Evolutionary conservation across 2,888 invertebrate genomes (phyloP).

Genomic region (Colletes collaris): DNA sequence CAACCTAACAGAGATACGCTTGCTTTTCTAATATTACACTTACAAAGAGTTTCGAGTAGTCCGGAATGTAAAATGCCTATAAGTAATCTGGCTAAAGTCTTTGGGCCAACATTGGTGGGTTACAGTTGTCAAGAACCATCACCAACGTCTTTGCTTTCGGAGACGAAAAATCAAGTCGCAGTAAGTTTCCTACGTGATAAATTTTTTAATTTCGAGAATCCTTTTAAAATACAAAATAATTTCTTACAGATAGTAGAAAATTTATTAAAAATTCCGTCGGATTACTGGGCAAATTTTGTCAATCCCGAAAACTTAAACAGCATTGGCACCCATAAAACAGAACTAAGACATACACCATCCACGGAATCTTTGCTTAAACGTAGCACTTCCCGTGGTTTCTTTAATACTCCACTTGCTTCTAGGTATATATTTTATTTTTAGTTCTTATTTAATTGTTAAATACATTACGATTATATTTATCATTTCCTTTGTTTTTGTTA

Average conservation of each 20-base stretch:
- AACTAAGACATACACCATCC: conserved; percentile 80
- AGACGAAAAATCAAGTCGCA: conserved; percentile 90
- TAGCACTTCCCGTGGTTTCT: conserved; percentile 78
- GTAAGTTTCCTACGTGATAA: conserved; percentile 82
- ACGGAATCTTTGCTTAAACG: conserved; percentile 81
- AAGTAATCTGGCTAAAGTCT: conserved; percentile 94
- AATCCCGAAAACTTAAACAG: conserved; percentile 82
- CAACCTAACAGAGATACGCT: conserved; percentile 97
- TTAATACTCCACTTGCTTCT: conserved; percentile 79
- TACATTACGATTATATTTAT: not conserved
- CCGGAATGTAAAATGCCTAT: conserved; percentile 96
- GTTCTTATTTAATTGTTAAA: not conserved
- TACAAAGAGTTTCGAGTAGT: conserved; percentile 93
- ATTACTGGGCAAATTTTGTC: conserved; percentile 91
- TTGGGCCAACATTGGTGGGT: conserved; percentile 97
- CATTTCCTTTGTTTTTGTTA: conserved; percentile 46
- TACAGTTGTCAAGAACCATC: conserved; percentile 91
- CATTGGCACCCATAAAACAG: conserved; percentile 76
- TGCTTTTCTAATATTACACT: conserved; percentile 95
- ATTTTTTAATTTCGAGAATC: not conserved
- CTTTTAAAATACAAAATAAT: conserved; percentile 6
- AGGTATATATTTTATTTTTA: conserved; percentile 68
- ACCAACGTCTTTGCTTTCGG: conserved; percentile 89
- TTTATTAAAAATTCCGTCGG: conserved; percentile 88
- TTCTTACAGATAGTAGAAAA: conserved; percentile 87